Conservation (phyloP, 1,140 invertebrate genomes). For the Pteromalus puparum region DNA sequence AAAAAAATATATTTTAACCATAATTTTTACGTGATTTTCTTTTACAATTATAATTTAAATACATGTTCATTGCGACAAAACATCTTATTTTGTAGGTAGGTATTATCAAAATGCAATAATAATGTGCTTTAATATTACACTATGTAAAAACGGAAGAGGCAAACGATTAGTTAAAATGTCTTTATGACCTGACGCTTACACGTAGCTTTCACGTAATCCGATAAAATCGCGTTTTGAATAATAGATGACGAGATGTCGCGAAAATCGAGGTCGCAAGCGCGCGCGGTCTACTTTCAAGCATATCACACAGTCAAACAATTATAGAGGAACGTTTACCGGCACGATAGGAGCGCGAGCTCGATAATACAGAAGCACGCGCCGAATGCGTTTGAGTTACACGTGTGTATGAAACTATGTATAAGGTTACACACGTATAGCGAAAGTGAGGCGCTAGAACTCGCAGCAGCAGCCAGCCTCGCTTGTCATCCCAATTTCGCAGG, state of each 20-base stretch:
- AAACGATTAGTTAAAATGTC: too few relatives aligned
- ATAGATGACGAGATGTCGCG: neutral
- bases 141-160: too few relatives aligned
- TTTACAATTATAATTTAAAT: too few relatives aligned
- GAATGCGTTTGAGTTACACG: neutral
- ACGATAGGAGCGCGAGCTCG: neutral
- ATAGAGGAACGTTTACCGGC: neutral
- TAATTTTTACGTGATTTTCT: too few relatives aligned
- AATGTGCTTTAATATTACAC: too few relatives aligned
- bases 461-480: neutral
- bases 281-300: neutral
- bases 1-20: too few relatives aligned
- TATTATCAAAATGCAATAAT: too few relatives aligned
- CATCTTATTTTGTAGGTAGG: too few relatives aligned
- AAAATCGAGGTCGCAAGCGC: neutral
- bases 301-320: constrained; percentile 2
- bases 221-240: neutral
- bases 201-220: too few relatives aligned
- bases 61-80: too few relatives aligned
- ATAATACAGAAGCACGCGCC: neutral
- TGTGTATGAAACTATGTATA: constrained; percentile 8
- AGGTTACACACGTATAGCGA: neutral
- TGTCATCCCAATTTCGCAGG: constrained; percentile 4
- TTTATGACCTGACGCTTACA: too few relatives aligned
- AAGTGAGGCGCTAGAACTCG: neutral